Base-by-base conservation (phyloP, 2,797 vertebrate genomes). In the Gephyroberyx darwinii region DNA sequence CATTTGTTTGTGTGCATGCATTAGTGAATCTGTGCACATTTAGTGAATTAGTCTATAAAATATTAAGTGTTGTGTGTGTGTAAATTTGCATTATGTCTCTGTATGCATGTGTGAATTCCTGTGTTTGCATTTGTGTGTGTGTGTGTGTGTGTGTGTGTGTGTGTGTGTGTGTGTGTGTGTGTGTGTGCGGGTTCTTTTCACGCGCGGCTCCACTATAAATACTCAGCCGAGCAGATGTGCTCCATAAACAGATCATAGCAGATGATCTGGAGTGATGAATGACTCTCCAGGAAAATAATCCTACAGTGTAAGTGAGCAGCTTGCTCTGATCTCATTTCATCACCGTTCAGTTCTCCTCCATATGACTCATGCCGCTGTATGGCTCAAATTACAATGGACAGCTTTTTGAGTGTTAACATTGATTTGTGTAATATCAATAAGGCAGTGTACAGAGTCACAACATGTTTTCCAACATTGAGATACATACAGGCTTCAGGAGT, bases 251-350 rank as follows among this genome's bases (percentile, higher is more conserved):
- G 74, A 90, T 84, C 70, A 84, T 69, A 63, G 75, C 74, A 75
- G 53, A 85, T 78, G 78, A 86, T 83, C 71, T 62, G 26, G 58
- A 72, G 71, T 83, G 86, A 91, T 84, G 70, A 88, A 86, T 88
- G 74, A 59, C 77, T 88, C 75, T 84, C 50, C 56, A 70, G 72
- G 50, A 84, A 83, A 78, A 78, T 75, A 81, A 81, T 83, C 66
- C 54, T 54, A 65, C 61, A 65, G 57, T 68, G 62, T 75, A 83
- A 82, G 63, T 75, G 80, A 85, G 76, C 80, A 88, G 80, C 83
- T 87, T 76, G 77, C 81, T 76, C 60, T 55, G 74, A 71, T 84
- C 67, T 80, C 67, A 16, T 73, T 58, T 45, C 63, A 33, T 65
- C 52, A 78, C 74, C 52, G 71, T 76, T 80, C 66, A 20, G 64